Conservation (phyloP, 37 sponge, comb jelly and placozoan species). For the Oscarella lobularis region DNA sequence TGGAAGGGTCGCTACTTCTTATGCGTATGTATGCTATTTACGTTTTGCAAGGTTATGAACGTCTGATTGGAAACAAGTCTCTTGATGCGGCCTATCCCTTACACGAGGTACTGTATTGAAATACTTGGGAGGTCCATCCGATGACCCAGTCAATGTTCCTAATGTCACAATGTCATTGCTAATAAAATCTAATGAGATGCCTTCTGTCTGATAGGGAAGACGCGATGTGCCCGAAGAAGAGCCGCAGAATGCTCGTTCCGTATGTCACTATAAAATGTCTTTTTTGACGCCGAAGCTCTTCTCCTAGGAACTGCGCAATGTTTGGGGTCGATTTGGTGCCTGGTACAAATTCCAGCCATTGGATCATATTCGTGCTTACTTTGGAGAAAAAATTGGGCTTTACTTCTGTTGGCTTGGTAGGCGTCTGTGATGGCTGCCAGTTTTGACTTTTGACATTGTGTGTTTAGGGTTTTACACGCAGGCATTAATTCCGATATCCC, state of each 20-base stretch:
- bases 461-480: conserved; percentile 61
- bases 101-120: too few relatives aligned
- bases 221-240: not conserved
- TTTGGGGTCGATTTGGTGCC: conserved; percentile 5
- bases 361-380: conserved; percentile 38
- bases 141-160: too few relatives aligned
- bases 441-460: conserved; percentile 3
- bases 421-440: conserved; percentile 1
- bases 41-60: too few relatives aligned
- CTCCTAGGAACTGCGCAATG: not conserved
- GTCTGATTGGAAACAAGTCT: conserved; percentile 40
- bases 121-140: too few relatives aligned
- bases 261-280: not conserved
- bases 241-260: not conserved
- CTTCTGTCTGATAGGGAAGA: too few relatives aligned
- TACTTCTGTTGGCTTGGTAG: conserved; percentile 93
- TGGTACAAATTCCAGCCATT: conserved; percentile 22
- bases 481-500: conserved; percentile 59
- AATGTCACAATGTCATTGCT: conserved; percentile 9
- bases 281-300: not conserved
- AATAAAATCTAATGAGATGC: too few relatives aligned
- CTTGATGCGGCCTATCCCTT: conserved; percentile 62
- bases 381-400: conserved; percentile 94
- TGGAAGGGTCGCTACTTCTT: too few relatives aligned
- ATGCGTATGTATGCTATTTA: too few relatives aligned